A percentile compares a stretch with the other conserved stretches of the same genome.
These are phyloP conservation scores for Alloscopus bannaensis DNA, from an alignment of 2,888 invertebrate species.

Conservation along the genomic window DNA sequence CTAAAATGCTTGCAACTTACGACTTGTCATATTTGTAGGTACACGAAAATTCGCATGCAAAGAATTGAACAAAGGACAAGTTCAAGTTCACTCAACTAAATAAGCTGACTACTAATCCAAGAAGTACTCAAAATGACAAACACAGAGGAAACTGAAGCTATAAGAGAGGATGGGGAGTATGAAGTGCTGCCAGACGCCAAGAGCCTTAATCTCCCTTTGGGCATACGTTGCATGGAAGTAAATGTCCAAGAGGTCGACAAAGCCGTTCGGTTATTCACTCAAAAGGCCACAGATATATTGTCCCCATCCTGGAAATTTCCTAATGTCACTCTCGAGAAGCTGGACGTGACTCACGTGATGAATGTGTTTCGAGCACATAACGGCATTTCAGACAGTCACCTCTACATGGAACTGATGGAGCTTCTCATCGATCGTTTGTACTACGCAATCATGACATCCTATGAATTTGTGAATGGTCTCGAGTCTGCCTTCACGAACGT, in stretches of 20 bases:
- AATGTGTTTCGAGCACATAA: constrained; percentile 31
- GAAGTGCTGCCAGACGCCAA: constrained; percentile 42
- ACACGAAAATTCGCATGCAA: too few relatives aligned
- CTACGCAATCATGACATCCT: constrained; percentile 53
- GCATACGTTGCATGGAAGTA: constrained; percentile 61
- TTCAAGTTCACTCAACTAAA: neutral
- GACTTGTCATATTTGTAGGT: too few relatives aligned
- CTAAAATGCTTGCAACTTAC: too few relatives aligned
- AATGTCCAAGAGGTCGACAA: constrained; percentile 61
- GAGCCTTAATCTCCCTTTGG: constrained; percentile 41
- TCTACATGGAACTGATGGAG: constrained; percentile 60
- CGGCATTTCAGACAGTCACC: constrained; percentile 39
- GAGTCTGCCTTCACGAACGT: constrained; percentile 41
- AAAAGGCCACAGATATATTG: constrained; percentile 32
- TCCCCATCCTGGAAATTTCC: constrained; percentile 67
- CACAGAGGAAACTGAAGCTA: too few relatives aligned
- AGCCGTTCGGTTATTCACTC: constrained; percentile 44
- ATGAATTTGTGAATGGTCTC: constrained; percentile 43
- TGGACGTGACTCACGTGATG: constrained; percentile 55
- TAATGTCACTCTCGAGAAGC: constrained; percentile 54
- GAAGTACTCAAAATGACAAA: constrained; percentile 6
- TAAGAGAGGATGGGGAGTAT: constrained; percentile 18
- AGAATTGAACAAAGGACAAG: too few relatives aligned
- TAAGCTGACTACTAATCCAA: neutral
- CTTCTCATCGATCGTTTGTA: constrained; percentile 62